Percentiles rank a stretch among this genome's conserved stretches.
phyloP scores from a whole-genome alignment of 2,888 invertebrate species.

The Machimus rusticus region DNA sequence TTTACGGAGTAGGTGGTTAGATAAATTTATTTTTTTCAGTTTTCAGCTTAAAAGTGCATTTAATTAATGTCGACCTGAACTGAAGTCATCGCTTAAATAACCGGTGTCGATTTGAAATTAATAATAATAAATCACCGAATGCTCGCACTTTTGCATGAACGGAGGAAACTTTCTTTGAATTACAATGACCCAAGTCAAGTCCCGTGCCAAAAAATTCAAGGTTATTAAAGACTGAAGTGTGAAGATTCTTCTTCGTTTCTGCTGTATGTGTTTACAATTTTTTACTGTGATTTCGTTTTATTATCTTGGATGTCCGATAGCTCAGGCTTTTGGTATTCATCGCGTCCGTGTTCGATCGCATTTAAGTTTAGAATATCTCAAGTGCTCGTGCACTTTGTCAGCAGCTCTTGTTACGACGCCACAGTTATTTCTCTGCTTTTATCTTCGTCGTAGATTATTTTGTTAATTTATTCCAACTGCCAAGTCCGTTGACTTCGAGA shows the following conservation, averaged over 20 bases:
- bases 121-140: not conserved
- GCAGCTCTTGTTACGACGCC: not conserved
- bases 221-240: not conserved
- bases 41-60: not conserved
- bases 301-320: not conserved
- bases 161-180: not conserved
- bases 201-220: conserved; percentile 15
- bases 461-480: not conserved
- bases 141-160: not conserved
- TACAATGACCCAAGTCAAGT: not conserved
- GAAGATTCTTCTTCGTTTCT: not conserved
- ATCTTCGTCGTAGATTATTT: conserved; percentile 1
- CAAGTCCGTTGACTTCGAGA: conserved; percentile 6
- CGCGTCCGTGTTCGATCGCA: not conserved
- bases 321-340: not conserved
- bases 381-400: not conserved
- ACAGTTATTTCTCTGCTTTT: not conserved
- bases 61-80: not conserved
- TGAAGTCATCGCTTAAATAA: not conserved
- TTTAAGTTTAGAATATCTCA: not conserved
- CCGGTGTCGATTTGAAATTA: not conserved
- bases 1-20: not conserved
- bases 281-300: not conserved
- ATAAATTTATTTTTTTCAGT: not conserved
- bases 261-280: not conserved